phyloP scores from a whole-genome alignment of 1,140 invertebrate genomes.

The Centruroides vittatus region DNA sequence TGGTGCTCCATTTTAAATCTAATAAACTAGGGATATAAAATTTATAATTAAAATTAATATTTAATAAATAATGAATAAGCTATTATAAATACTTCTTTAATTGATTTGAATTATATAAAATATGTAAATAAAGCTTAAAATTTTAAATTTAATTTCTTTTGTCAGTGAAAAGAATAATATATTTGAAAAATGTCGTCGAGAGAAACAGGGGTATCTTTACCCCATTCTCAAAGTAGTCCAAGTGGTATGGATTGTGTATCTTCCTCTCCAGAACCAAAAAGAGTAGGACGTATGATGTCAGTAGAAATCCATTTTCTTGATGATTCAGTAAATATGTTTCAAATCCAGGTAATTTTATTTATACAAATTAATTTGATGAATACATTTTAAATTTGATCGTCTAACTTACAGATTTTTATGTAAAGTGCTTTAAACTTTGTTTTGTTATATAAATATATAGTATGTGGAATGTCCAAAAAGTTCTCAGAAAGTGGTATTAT shows the following conservation, averaged over 20 bases:
- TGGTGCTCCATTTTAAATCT: too few species aligned
- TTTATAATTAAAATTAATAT: too few species aligned
- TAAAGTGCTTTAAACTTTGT: not conserved
- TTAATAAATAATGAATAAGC: too few species aligned
- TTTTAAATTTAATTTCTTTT: too few species aligned
- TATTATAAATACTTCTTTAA: too few species aligned
- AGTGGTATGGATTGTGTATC: conserved; percentile 14
- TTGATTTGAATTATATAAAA: too few species aligned
- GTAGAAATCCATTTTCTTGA: conserved; percentile 19
- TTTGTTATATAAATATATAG: too few species aligned
- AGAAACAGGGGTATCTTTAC: conserved; percentile 9
- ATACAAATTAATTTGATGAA: not conserved
- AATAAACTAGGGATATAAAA: too few species aligned
- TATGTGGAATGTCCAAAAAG: too few species aligned
- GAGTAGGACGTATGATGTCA: conserved; percentile 9
- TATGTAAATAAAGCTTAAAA: too few species aligned
- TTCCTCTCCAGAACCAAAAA: conserved; percentile 11
- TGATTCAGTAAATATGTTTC: conserved; percentile 17
- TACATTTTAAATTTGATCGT: not conserved
- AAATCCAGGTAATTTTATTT: conserved; percentile 12
- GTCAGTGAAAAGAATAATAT: too few species aligned
- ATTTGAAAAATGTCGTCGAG: conserved; percentile 2
- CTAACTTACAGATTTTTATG: not conserved
- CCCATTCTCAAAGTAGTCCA: conserved; percentile 13
- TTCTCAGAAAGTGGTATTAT: too few species aligned